Base-by-base conservation (phyloP, 35 echinoderm and acorn worm species). In the Stichopus chloronotus region DNA sequence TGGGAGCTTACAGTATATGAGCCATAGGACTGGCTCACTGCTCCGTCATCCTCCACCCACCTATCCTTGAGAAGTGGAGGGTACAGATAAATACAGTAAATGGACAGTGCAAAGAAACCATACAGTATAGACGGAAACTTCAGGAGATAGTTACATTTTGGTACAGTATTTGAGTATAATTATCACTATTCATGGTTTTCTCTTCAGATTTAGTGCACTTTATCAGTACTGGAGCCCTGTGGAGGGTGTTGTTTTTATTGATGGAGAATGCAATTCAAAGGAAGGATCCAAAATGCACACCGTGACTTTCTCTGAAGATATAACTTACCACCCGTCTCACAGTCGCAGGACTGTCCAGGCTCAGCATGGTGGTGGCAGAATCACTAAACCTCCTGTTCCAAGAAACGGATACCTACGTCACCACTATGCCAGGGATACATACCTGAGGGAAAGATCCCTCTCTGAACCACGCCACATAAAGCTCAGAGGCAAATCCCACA, bases 241-340 rank as follows among this genome's bases (percentile, higher is more conserved):
- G 69, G 19, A 74, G 19, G 69, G 69, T 74, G 69, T n/a, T 20
- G 6, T 19, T 74, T 74, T 61, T 74, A 5, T 20, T 19, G n/a
- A 5, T 20, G 69, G 22, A 74, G 69, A 84, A 57, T 84, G 53
- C 56, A 55, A 84, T 54, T 20, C 14, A 56, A 57, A 84, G 81
- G n/a, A 5, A 53, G 56, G 56, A 4, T 8, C 4, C 81, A 84
- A 54, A 84, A 88, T 88, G 86, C 86, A 88, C 7, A 88, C 58
- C 6, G 86, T 88, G 25, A 88, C 57, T 59, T 88, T 88, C 58
- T 88, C 86, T 88, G 86, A 88, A 59, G 86, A 88, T 24, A 25
- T 88, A 65, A 60, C 24, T 65, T 65, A 88, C 14, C 63, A 68
- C 23, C 86, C 86, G 22, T n/a, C 69, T 14, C 69, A 74, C 19